Percentiles rank a stretch among this genome's conserved stretches.
These are phyloP conservation scores for Caenorhabditis sp. DNA, from an alignment of 2,888 invertebrate genomes.

Conservation along the genomic window DNA sequence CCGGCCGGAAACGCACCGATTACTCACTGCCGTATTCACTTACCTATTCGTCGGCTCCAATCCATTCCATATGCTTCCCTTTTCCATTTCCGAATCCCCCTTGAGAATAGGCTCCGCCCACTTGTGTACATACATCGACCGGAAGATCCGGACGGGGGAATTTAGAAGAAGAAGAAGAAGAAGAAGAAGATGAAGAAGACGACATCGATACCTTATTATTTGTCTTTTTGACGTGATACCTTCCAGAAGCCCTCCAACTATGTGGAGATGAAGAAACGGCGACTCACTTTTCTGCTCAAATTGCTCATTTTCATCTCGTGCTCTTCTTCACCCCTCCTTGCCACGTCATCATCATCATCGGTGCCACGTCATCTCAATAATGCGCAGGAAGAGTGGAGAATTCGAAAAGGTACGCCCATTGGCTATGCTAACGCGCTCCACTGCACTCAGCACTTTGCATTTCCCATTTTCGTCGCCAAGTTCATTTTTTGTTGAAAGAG, in stretches of 20 bases:
- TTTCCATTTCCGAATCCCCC: constrained; percentile 48
- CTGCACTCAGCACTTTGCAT: no score
- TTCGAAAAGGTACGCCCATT: no score
- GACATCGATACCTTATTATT: constrained; percentile 21
- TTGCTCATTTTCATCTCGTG: not conserved
- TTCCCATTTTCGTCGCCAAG: no score
- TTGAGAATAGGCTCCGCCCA: constrained; percentile 1
- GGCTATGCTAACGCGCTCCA: no score
- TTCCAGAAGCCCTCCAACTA: constrained; percentile 21
- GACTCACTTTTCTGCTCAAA: not conserved
- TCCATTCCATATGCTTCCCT: constrained; percentile 15
- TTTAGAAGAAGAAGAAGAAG: not conserved
- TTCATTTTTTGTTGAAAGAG: no score
- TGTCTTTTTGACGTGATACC: not conserved
- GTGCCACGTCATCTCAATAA: not conserved
- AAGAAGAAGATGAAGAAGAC: not conserved
- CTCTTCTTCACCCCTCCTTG: not conserved
- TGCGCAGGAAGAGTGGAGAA: not conserved
- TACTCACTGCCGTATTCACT: no score
- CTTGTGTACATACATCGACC: constrained; percentile 31
- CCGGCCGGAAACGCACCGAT: no score
- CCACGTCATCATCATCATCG: not conserved
- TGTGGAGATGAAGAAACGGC: constrained; percentile 58
- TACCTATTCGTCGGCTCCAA: constrained; percentile 4
- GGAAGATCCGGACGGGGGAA: constrained; percentile 41